Evolutionary conservation across 2,888 invertebrate genomes (phyloP).

Genomic region (Ennomos erosarius): DNA sequence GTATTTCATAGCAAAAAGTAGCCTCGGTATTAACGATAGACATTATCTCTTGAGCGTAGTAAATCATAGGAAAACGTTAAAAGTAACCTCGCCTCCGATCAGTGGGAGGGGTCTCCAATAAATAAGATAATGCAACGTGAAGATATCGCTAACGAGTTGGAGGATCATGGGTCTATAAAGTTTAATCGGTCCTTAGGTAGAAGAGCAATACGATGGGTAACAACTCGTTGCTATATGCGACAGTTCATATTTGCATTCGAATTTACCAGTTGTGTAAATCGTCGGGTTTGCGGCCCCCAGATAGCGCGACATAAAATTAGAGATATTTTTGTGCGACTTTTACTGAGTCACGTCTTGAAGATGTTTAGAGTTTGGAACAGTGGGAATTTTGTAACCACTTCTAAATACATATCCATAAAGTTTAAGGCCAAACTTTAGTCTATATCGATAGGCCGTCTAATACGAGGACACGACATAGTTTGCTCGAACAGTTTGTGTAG

Average conservation of each 20-base stretch:
- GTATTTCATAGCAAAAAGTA: conserved; percentile 71
- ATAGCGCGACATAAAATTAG: conserved; percentile 48
- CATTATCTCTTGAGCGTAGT: conserved; percentile 51
- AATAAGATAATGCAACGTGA: conserved; percentile 59
- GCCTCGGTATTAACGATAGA: conserved; percentile 59
- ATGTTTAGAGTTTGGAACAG: conserved; percentile 21
- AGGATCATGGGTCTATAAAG: conserved; percentile 18
- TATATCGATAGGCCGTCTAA: too few species aligned
- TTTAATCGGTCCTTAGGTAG: conserved; percentile 16
- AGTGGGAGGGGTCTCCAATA: conserved; percentile 60
- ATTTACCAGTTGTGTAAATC: conserved; percentile 41
- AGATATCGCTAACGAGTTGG: conserved; percentile 43
- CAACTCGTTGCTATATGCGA: conserved; percentile 49
- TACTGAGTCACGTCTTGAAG: conserved; percentile 16
- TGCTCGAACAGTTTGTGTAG: too few species aligned
- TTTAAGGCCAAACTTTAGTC: too few species aligned
- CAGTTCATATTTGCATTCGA: conserved; percentile 62
- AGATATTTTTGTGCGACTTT: conserved; percentile 44
- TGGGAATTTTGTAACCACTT: conserved; percentile 13
- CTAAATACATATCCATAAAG: background rate
- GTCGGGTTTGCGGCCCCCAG: conserved; percentile 47
- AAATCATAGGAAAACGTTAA: conserved; percentile 72
- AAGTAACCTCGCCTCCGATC: conserved; percentile 51
- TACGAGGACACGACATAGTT: too few species aligned
- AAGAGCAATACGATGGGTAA: conserved; percentile 14